Base-by-base conservation (phyloP, 1,140 invertebrate genomes). In the Galleria mellonella region DNA sequence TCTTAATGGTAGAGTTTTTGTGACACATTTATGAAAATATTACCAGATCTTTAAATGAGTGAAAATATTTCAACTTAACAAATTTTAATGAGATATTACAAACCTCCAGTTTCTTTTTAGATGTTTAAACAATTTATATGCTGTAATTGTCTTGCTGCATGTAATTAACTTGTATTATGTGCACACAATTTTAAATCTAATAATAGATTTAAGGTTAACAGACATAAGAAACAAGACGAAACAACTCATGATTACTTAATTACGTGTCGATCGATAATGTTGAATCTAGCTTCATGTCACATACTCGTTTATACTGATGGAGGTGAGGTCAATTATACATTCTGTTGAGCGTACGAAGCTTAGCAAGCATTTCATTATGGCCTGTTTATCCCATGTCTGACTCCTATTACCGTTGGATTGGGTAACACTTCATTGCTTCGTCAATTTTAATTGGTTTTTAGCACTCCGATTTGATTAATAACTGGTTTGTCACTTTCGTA, bases 371-470 rank as follows among this genome's bases (percentile, higher is more conserved):
- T 60, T 61, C 41, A 58, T 55, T 55, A 58, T 53, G 44, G 32
- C 41, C 35, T 51, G 50, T 55, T 65, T 53, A 54, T 45, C 48
- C 47, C 40, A 41, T 39, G 27, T 54, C 44, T 39, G 44, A 40
- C 38, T 32, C 42, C 32, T 53, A 51, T 53, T 53, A 54, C 43
- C 51, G 43, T 55, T 43, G 39, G 47, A 69, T 62, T 62, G 56
- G 56, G 55, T 55, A 64, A 63, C 58, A 46, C 42, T 60, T 55
- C 51, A 57, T 63, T 47, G 44, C 32, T 35, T 47, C 57, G 45
- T 62, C 48, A 60, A 51, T 49, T 66, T 67, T 65, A 74, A 72
- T 74, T 71, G 57, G 60, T 65, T 72, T 63, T 72, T 62, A 67
- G 52, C 51, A 58, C 37, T 64, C 45, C 29, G 14, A 47, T 65